Evolutionary conservation across 53 echinoderm and acorn worm genomes (phyloP), one percentile per base, ranked within the genome.

Genomic region (Echinarachnius parma): DNA sequence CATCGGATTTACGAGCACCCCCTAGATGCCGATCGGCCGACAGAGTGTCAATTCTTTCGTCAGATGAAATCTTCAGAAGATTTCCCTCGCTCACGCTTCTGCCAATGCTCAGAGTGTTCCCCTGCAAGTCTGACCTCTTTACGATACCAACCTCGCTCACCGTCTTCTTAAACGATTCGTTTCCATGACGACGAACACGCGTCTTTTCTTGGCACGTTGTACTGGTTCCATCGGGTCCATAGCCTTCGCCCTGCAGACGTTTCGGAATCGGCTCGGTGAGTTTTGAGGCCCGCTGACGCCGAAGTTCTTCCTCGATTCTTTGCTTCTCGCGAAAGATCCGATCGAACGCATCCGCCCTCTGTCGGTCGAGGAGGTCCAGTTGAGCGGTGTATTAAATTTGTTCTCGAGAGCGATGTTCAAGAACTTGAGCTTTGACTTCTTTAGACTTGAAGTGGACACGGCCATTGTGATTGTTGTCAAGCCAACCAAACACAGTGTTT

Each of bases 371-470:
- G 28, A 24, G 35, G 9, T 36, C 55, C 7, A 56, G 14, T 24
- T 72, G 25, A 10, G 57, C 34, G 23, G 57, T 5, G 57, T 56
- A 56, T n/a, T n/a, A n/a, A n/a, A n/a, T 28, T 72, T 39, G 9
- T 72, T 72, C 45, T 56, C 74, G 1, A 72, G 74, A 18, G 42
- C 44, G 9, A 37, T 35, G 57, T 72, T 72, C 28, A 72, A 16
- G 42, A 56, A 56, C 14, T 28, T 10, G 28, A 72, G 34, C 14
- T 72, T 39, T 35, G 74, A 72, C 27, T 56, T 72, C 28, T 39
- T 37, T 42, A 72, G 28, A 22, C 57, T 34, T 14, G 8, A n/a
- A n/a, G n/a, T n/a, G n/a, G n/a, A n/a, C n/a, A n/a, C n/a, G n/a
- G n/a, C n/a, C n/a, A n/a, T n/a, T n/a, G n/a, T n/a, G n/a, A n/a